These are phyloP conservation scores for Leuciscus idus DNA, from an alignment of 2,113 vertebrate genomes.

Conservation along the genomic window DNA sequence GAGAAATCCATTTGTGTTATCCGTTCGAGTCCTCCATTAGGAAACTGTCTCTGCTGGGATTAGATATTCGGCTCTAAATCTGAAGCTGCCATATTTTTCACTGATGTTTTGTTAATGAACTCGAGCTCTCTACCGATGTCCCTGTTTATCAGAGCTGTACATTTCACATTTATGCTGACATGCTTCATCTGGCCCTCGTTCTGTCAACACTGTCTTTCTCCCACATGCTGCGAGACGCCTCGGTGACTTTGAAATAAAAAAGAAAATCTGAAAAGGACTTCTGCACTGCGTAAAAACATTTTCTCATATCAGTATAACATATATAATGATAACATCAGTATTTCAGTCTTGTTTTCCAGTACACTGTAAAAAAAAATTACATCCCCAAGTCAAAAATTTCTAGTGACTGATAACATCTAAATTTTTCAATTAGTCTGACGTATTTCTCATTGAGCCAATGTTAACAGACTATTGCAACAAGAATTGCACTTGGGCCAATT, in stretches of 20 bases:
- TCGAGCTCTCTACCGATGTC: neutral
- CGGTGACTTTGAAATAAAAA: conserved; percentile 5
- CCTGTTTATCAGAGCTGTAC: conserved; percentile 29
- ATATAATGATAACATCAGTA: neutral
- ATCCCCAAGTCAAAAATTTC: too few relatives aligned
- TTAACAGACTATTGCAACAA: too few relatives aligned
- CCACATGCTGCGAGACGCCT: conserved; percentile 20
- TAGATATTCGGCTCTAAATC: conserved; percentile 9
- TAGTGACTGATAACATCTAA: too few relatives aligned
- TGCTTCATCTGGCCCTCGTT: neutral
- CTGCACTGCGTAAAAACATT: neutral
- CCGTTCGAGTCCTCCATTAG: conserved; percentile 24
- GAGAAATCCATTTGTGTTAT: conserved; percentile 25
- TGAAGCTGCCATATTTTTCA: neutral
- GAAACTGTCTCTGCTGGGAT: conserved; percentile 17
- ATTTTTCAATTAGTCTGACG: too few relatives aligned
- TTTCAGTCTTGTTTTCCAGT: neutral
- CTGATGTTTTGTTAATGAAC: conserved; percentile 32
- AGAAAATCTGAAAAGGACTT: neutral
- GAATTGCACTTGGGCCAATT: too few relatives aligned
- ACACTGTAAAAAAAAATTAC: too few relatives aligned
- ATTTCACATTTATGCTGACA: conserved; percentile 33
- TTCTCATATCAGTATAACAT: too few relatives aligned
- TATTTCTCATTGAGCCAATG: too few relatives aligned
- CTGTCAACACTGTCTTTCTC: conserved; percentile 21